These are phyloP conservation scores for Norana najaformis DNA, from an alignment of 2,888 invertebrate genomes.

Conservation along the genomic window DNA sequence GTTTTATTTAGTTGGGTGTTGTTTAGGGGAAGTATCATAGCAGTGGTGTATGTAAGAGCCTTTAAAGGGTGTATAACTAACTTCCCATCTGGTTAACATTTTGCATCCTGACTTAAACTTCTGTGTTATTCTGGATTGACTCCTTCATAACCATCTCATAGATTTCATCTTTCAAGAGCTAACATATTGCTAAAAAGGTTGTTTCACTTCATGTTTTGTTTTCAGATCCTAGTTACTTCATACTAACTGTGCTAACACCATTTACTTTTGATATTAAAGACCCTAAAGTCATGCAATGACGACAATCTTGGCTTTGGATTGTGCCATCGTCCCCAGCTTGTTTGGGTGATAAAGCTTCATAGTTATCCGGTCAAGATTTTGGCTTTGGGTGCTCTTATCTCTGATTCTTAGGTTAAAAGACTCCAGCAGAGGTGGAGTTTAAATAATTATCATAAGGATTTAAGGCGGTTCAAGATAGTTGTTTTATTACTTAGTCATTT, in stretches of 20 bases:
- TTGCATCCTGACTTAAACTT: not conserved
- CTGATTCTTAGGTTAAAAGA: not conserved
- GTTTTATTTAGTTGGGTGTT: not conserved
- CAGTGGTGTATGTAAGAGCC: not conserved
- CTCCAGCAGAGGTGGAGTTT: not conserved
- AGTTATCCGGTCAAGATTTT: not conserved
- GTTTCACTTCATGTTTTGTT: not conserved
- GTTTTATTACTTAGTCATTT: not conserved
- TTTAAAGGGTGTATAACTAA: not conserved
- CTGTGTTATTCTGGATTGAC: not conserved
- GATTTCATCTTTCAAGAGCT: not conserved
- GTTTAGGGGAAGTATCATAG: not conserved
- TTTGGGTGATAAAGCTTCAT: not conserved
- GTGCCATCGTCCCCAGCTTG: not conserved
- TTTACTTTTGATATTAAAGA: not conserved
- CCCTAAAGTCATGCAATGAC: not conserved
- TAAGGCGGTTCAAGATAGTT: not conserved
- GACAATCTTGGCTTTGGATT: not conserved
- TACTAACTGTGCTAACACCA: not conserved
- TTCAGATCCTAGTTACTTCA: not conserved
- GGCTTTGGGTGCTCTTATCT: not conserved
- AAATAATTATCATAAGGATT: not conserved
- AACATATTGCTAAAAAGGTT: conserved; percentile 1
- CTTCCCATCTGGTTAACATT: not conserved
- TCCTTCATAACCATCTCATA: not conserved